Percentiles rank a stretch among this genome's conserved stretches.
phyloP scores from a whole-genome alignment of 2,113 vertebrate species.

The Caracal caracal region DNA sequence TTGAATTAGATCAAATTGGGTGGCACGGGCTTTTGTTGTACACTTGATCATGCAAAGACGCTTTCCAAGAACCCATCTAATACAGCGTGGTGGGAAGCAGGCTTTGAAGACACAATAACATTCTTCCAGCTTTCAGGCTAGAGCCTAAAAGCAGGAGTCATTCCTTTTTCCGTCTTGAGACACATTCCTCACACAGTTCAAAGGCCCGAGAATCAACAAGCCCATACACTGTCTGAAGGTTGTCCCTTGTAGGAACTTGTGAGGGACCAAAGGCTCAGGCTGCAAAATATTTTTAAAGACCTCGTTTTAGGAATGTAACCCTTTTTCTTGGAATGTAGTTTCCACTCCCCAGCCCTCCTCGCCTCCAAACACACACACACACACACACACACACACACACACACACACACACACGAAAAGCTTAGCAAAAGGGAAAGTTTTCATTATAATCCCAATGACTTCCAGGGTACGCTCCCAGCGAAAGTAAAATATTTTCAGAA shows the following conservation, averaged over 20 bases:
- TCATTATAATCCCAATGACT: slow-evolving; percentile 39
- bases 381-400: not conserved
- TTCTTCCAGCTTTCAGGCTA: slow-evolving; percentile 85
- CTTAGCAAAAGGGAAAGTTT: slow-evolving; percentile 47
- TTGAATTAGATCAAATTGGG: slow-evolving; percentile 83
- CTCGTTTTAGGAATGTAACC: slow-evolving; percentile 58
- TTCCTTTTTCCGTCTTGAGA: slow-evolving; percentile 87
- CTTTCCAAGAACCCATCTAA: slow-evolving; percentile 81
- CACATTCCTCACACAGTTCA: slow-evolving; percentile 89
- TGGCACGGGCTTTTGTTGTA: slow-evolving; percentile 80
- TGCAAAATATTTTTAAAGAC: slow-evolving; percentile 68
- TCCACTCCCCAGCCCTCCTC: not conserved
- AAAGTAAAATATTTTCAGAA: slow-evolving; percentile 65
- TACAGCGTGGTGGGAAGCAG: slow-evolving; percentile 81
- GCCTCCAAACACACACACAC: not conserved
- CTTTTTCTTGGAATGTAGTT: slow-evolving; percentile 53
- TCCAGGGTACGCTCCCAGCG: not conserved
- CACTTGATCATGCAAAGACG: slow-evolving; percentile 81
- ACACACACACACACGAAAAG: not conserved
- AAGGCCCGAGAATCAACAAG: slow-evolving; percentile 85
- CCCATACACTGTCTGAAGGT: slow-evolving; percentile 83
- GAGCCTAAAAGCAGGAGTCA: slow-evolving; percentile 86
- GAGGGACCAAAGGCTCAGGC: slow-evolving; percentile 44
- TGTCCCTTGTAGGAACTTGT: slow-evolving; percentile 73
- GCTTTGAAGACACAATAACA: slow-evolving; percentile 89